phyloP scores from a whole-genome alignment of 2,113 vertebrate genomes.

The Catharus bicknelli region DNA sequence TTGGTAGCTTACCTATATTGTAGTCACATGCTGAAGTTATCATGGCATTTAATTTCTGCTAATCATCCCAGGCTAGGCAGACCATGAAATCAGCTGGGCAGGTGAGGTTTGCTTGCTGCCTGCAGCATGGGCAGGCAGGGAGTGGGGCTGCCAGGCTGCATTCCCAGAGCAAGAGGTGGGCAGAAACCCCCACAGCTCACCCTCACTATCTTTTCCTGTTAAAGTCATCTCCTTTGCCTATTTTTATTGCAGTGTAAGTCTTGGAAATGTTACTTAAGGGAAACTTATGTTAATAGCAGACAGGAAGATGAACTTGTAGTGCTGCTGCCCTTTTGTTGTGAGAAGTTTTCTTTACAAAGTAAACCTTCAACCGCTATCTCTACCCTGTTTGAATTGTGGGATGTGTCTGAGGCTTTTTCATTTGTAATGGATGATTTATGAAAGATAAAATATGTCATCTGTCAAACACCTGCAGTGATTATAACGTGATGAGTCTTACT shows the following conservation, averaged over 20 bases:
- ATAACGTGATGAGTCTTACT: not conserved
- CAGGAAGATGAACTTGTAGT: not conserved
- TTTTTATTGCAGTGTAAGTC: not conserved
- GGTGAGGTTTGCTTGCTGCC: not conserved
- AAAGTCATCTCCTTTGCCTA: not conserved
- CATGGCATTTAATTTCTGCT: not conserved
- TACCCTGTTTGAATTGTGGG: not conserved
- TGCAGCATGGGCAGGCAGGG: rapidly evolving
- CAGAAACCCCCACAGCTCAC: not conserved
- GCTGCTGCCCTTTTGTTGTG: not conserved
- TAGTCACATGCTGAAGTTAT: not conserved
- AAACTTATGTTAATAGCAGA: not conserved
- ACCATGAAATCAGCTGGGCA: not conserved
- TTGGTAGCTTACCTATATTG: not conserved
- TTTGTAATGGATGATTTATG: not conserved
- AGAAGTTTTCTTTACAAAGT: not conserved
- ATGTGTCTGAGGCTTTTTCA: not conserved
- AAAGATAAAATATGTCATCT: not conserved
- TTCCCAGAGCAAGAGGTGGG: not conserved
- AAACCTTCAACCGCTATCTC: not conserved
- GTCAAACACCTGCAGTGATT: not conserved
- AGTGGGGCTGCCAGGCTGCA: not conserved
- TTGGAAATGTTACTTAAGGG: not conserved
- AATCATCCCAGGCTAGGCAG: not conserved
- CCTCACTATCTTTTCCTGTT: not conserved